Evolutionary conservation across 1,140 invertebrate genomes (phyloP).

Genomic region (Asobara japonica): DNA sequence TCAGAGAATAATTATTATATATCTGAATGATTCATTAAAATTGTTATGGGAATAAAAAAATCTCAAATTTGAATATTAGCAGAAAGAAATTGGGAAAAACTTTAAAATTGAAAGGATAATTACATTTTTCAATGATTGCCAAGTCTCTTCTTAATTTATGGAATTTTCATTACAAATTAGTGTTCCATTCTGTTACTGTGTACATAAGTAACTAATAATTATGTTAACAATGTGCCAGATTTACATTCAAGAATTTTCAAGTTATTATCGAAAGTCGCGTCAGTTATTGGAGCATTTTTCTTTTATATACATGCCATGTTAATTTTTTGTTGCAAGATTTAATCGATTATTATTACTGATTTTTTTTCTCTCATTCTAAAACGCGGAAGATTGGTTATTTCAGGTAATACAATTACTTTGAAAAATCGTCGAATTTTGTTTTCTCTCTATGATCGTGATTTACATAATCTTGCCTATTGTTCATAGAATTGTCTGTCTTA

Average conservation of each 20-base stretch:
- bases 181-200: background rate
- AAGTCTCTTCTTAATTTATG: background rate
- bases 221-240: constrained; percentile 27
- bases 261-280: constrained; percentile 5
- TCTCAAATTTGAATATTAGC: constrained; percentile 31
- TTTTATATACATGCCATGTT: constrained; percentile 21
- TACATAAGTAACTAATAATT: constrained; percentile 18
- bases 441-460: background rate
- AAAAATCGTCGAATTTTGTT: background rate
- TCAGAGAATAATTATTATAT: constrained; percentile 39
- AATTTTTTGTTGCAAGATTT: constrained; percentile 11
- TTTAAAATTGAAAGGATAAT: background rate
- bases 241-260: constrained; percentile 12
- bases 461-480: constrained; percentile 9
- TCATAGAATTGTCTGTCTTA: background rate
- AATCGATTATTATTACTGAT: background rate
- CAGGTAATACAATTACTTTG: background rate
- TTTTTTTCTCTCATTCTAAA: constrained; percentile 13
- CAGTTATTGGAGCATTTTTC: constrained; percentile 25
- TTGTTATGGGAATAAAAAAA: constrained; percentile 50
- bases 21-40: constrained; percentile 47
- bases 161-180: constrained; percentile 34
- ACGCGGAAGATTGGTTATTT: background rate
- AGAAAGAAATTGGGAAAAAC: background rate
- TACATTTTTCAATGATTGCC: background rate